Base-by-base conservation (phyloP, 2,113 vertebrate genomes). In the Girardinichthys multiradiatus region DNA sequence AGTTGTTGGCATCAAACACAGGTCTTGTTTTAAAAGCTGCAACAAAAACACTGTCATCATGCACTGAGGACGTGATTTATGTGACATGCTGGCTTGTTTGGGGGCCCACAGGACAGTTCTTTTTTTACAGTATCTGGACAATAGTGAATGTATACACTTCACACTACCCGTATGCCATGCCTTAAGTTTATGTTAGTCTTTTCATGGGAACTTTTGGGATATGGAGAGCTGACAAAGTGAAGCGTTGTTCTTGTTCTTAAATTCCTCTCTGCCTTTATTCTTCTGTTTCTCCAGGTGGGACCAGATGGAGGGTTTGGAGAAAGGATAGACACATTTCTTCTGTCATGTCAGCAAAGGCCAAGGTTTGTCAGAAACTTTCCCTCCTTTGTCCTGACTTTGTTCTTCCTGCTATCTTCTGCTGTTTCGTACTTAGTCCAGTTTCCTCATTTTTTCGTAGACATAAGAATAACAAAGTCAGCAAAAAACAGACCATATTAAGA, bases 1-100 rank as follows among this genome's bases (percentile, higher is more conserved):
- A 59, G 76, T 70, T 54, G 76, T 77, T 85, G 88, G 79, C 85
- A 72, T 68, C 68, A 82, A 88, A 87, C 85, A 86, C 75, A 42
- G 74, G 39, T 72, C 72, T 54, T 86, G 80, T 73, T 79, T 86
- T 79, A 61, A 74, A 80, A 84, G 64, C 82, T 65, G 74, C 86
- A 89, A 90, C 84, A 91, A 89, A 86, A 89, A 87, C 26, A 72
- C 14, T 45, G 84, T 88, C 80, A 82, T 85, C 72, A 2, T 76
- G 73, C 83, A 82, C 75, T 83, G 80, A 90, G 87, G 86, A 91
- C 72, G 68, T 92, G 91, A 94, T 93, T 91, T 90, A 91, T 92
- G 88, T 85, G 85, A 89, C 86, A 82, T 31, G 87, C 64, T 4
- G 29, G 65, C 77, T 80, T 12, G 35, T 66, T 88, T 42, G 33